Evolutionary conservation across 2,888 invertebrate species (phyloP), one percentile per base, ranked within the genome.

Genomic region (Camponotus fellah): DNA sequence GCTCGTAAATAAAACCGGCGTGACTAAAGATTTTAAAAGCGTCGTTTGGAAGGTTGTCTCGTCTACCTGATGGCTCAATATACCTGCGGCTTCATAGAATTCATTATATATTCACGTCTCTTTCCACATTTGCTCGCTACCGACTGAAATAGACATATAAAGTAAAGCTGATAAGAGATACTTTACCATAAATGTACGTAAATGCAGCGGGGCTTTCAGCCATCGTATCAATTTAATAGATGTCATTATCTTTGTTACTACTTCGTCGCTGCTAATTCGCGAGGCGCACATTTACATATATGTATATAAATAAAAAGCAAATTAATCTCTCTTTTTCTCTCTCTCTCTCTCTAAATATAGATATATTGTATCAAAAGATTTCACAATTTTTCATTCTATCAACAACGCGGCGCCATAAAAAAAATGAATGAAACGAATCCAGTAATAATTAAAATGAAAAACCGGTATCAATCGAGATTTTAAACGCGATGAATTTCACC

Each of bases 51-150:
- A 72, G 85, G 86, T 84, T 84, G 83, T 83, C 84, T 84, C 86
- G 71, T 83, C 80, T 85, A 83, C 85, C 83, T 85, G 91, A 90
- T 88, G 91, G 86, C 87, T 90, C 83, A 86, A 90, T 91, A 88
- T 82, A 88, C 86, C 76, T 81, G 83, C 65, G 53, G 79, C 53
- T 69, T 84, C 64, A 71, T 65, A 77, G 68, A 46, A 87, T 82
- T 89, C 85, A 86, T 90, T 91, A 90, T 66, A 83, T 87, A 90
- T 90, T 88, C 90, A 88, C 86, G 69, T 81, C 76, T 89, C 85
- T 86, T 85, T 86, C 82, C 83, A 60, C 62, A 72, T 68, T 66
- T 9, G 49, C 53, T 58, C 65, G 84, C 88, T 88, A 85, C 87
- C 69, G 85, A 56, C 85, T 69, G 79, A 77, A 86, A 91, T 80